Percentiles rank a stretch among this genome's conserved stretches.
Evolutionary conservation across 2,888 invertebrate species (phyloP).

Genomic region (Agyllia agylla): DNA sequence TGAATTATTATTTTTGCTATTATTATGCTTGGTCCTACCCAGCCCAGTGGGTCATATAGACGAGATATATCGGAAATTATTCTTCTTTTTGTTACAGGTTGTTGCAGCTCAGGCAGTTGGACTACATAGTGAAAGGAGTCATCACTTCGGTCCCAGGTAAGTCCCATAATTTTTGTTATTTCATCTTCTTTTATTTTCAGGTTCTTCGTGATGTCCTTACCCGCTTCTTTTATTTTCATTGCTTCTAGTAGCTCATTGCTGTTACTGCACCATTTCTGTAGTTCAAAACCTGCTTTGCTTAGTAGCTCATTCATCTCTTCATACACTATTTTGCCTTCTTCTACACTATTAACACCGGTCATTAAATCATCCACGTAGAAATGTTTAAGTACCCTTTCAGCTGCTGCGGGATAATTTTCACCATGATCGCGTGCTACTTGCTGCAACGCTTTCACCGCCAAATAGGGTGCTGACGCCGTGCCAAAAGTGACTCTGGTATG

Average conservation of each 20-base stretch:
- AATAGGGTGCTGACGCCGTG: conserved; percentile 54
- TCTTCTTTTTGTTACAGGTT: conserved; percentile 28
- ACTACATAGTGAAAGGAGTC: conserved; percentile 71
- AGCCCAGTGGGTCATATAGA: conserved; percentile 61
- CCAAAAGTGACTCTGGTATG: conserved; percentile 63
- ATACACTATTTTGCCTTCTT: conserved; percentile 55
- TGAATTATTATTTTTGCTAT: conserved; percentile 41
- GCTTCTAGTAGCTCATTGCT: conserved; percentile 37
- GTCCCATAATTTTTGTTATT: conserved; percentile 70
- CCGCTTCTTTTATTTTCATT: not conserved
- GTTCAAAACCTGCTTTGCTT: conserved; percentile 52
- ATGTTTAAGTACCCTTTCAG: conserved; percentile 17
- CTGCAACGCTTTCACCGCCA: conserved; percentile 56
- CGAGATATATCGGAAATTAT: conserved; percentile 32
- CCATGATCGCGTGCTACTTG: conserved; percentile 58
- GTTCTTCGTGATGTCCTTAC: not conserved
- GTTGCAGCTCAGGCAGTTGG: conserved; percentile 16
- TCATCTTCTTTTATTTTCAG: conserved; percentile 64
- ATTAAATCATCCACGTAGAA: conserved; percentile 75
- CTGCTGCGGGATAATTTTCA: conserved; percentile 44
- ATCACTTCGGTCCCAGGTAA: conserved; percentile 37
- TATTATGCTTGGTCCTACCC: conserved; percentile 63
- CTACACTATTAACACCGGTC: conserved; percentile 66
- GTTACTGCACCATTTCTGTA: conserved; percentile 72
- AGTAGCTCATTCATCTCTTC: conserved; percentile 74